phyloP scores from a whole-genome alignment of 2,888 invertebrate species.

The Chesias legatella region DNA sequence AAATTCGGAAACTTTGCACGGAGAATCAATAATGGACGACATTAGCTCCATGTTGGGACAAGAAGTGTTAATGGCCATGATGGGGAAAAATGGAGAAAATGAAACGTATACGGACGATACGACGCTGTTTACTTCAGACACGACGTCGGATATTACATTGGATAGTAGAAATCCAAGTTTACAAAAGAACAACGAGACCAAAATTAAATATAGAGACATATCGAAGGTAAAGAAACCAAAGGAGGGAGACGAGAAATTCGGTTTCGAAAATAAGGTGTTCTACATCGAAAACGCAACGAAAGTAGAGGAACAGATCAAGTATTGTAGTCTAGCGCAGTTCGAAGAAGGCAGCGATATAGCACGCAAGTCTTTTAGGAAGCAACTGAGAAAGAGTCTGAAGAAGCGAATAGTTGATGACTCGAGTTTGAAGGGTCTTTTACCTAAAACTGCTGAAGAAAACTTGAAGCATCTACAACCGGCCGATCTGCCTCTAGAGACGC shows the following conservation, averaged over 20 bases:
- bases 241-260: conserved; percentile 80
- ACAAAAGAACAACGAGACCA: conserved; percentile 81
- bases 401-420: conserved; percentile 58
- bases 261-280: conserved; percentile 87
- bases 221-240: conserved; percentile 70
- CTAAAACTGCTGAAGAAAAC: conserved; percentile 56
- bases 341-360: conserved; percentile 92
- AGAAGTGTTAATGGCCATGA: conserved; percentile 84
- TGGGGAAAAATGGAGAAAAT: conserved; percentile 80
- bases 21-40: conserved; percentile 89
- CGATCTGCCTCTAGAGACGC: conserved; percentile 14
- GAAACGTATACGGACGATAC: conserved; percentile 88
- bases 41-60: conserved; percentile 87
- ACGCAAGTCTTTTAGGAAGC: conserved; percentile 85
- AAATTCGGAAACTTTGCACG: conserved; percentile 86
- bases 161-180: conserved; percentile 76
- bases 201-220: conserved; percentile 71
- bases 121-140: conserved; percentile 82
- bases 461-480: conserved; percentile 35
- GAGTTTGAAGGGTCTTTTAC: conserved; percentile 53
- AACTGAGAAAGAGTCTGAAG: conserved; percentile 65
- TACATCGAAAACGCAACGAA: conserved; percentile 75
- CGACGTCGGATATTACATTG: conserved; percentile 72
- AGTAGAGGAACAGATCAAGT: conserved; percentile 82
- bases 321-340: conserved; percentile 90